Base-by-base conservation (phyloP, 2,113 vertebrate species). In the Tachuris rubrigastra region DNA sequence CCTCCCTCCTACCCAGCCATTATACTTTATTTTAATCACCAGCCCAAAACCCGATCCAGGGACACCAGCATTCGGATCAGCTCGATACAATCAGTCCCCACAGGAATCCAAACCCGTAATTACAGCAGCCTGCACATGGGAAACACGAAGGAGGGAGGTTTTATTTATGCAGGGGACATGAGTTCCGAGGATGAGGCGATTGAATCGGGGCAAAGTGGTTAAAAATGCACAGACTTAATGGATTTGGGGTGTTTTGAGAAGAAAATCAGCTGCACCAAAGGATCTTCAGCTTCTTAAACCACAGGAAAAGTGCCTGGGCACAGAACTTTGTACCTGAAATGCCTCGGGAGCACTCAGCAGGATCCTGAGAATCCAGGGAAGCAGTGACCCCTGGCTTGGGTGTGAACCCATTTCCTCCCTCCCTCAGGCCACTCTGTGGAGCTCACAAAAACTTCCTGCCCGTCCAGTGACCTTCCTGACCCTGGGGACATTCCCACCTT, bases 281-380 rank as follows among this genome's bases (percentile, higher is more conserved):
- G 28, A 3, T 39, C 44, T 6, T 2, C 2, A n/a, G 56, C 2
- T 59, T 15, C 69, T 35, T 9, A 4, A 28, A n/a, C 3, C 2
- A 1, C 39, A 37, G 44, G 37, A 8, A 21, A 78, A 83, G 22
- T 0, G 1, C 25, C 50, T 8, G 25, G 3, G 2, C 7, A 7
- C 0, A 56, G 65, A 42, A 60, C 17, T 56, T 52, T 47, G 66
- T 12, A 11, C 37, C 44, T 23, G 59, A 30, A 39, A 18, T 12
- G 23, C 23, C 74, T 30, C 0, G 3, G 37, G 52, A 60, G 56
- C 3, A 1, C 27, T 31, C 60, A 24, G 31, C 50, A 13, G 78
- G 41, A 82, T 52, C 33, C 35, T 15, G 33, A 20, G 0, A 15
- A 60, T 24, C 27, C 13, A 5, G 71, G n/a, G 35, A 31, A 53